Percentiles rank a stretch among this genome's conserved stretches.
Evolutionary conservation across 2,888 invertebrate species (phyloP).

Genomic region (Rhagonycha lutea): DNA sequence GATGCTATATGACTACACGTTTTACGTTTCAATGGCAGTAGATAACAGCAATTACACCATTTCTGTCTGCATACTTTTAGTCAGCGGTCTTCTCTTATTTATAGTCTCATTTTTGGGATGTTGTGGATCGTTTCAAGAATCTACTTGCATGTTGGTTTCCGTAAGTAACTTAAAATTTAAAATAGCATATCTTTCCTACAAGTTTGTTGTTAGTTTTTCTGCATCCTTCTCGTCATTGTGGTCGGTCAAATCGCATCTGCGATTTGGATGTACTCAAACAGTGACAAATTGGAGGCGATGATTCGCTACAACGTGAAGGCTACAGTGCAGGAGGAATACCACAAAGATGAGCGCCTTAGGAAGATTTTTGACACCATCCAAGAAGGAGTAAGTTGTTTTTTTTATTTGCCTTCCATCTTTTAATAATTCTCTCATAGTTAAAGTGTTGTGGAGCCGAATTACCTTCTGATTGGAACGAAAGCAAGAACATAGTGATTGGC

Average conservation of each 20-base stretch:
- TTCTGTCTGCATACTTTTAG: conserved; percentile 73
- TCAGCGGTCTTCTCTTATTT: conserved; percentile 72
- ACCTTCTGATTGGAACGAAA: conserved; percentile 73
- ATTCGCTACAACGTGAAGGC: conserved; percentile 65
- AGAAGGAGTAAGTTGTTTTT: conserved; percentile 56
- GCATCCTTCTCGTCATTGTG: conserved; percentile 75
- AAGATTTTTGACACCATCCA: conserved; percentile 71
- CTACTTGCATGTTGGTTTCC: conserved; percentile 74
- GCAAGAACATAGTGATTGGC: conserved; percentile 60
- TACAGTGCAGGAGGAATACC: conserved; percentile 68
- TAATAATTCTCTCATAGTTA: conserved; percentile 57
- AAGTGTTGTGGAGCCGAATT: conserved; percentile 79
- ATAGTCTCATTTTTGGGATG: conserved; percentile 82
- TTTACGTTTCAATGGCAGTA: conserved; percentile 71
- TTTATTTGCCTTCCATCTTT: not conserved
- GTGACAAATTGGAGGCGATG: conserved; percentile 67
- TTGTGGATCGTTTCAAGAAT: conserved; percentile 79
- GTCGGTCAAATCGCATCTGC: conserved; percentile 79
- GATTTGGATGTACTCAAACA: conserved; percentile 76
- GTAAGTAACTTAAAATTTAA: conserved; percentile 57
- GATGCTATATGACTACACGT: conserved; percentile 76
- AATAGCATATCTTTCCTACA: not conserved
- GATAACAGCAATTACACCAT: conserved; percentile 67
- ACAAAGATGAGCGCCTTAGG: conserved; percentile 58
- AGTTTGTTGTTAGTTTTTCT: conserved; percentile 69